A percentile compares a stretch with the other conserved stretches of the same genome.
Conservation (phyloP, 2,888 invertebrate genomes). For the Drosophila fulvimacula region DNA sequence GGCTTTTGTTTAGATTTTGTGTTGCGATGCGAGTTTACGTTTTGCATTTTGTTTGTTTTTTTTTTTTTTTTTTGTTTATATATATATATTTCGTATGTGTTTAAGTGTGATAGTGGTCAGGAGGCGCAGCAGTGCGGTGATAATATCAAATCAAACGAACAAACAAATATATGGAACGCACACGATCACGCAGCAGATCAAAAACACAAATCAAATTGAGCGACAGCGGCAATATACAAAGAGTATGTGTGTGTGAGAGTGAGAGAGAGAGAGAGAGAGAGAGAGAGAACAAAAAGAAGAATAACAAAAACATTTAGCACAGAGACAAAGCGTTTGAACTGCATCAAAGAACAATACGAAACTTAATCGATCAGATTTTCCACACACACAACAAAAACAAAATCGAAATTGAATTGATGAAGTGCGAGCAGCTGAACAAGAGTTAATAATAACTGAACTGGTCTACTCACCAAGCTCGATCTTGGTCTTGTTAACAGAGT, state of each 20-base stretch:
- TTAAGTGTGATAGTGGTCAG: slow-evolving; percentile 16
- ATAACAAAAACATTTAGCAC: slow-evolving; percentile 60
- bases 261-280: slow-evolving; percentile 21
- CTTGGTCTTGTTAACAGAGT: slow-evolving; percentile 92
- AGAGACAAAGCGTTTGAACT: slow-evolving; percentile 41
- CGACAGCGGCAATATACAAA: slow-evolving; percentile 42
- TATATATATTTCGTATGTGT: slow-evolving; percentile 2
- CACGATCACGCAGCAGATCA: slow-evolving; percentile 53
- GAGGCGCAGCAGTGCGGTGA: slow-evolving; percentile 46
- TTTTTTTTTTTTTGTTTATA: slow-evolving; percentile 15
- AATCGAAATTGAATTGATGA: slow-evolving; percentile 20
- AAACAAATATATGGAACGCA: slow-evolving; percentile 48
- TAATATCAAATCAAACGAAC: slow-evolving; percentile 65
- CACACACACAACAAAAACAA: slow-evolving; percentile 19
- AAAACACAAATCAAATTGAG: slow-evolving; percentile 45
- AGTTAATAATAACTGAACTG: not conserved
- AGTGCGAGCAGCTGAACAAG: slow-evolving; percentile 18
- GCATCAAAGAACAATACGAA: slow-evolving; percentile 24
- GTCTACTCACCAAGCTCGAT: slow-evolving; percentile 89
- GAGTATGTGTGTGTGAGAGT: slow-evolving; percentile 16
- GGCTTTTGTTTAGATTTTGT: slow-evolving; percentile 85
- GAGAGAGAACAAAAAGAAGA: slow-evolving; percentile 49
- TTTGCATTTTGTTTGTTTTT: no score
- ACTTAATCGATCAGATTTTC: slow-evolving; percentile 10
- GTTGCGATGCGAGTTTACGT: slow-evolving; percentile 27